Percentiles rank a stretch among this genome's conserved stretches.
These are phyloP conservation scores for Ptychochromis oligacanthus DNA, from an alignment of 2,113 vertebrate genomes.

Conservation along the genomic window DNA sequence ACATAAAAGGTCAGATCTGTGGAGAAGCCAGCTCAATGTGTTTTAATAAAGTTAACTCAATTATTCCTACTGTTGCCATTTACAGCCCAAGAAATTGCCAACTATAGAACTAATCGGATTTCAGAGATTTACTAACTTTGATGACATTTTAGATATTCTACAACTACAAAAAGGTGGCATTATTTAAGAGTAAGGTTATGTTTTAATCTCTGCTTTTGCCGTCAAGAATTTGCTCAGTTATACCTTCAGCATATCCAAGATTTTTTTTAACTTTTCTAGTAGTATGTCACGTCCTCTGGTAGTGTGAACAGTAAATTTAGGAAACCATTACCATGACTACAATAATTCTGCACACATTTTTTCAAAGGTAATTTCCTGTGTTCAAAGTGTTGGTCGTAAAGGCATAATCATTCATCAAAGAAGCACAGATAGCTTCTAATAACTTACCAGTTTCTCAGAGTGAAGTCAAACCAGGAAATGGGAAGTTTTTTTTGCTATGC, in stretches of 20 bases:
- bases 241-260: not conserved
- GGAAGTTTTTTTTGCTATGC: not conserved
- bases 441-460: not conserved
- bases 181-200: not conserved
- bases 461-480: not conserved
- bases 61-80: not conserved
- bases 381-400: not conserved
- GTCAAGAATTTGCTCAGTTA: not conserved
- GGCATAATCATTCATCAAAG: not conserved
- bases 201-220: not conserved
- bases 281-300: not conserved
- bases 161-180: not conserved
- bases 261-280: not conserved
- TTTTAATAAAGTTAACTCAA: not conserved
- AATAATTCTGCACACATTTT: not conserved
- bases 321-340: not conserved
- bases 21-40: not conserved
- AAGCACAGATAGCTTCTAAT: not conserved
- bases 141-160: not conserved
- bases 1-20: not conserved
- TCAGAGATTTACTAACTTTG: not conserved
- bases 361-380: not conserved
- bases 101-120: not conserved
- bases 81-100: not conserved
- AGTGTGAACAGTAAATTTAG: not conserved